Conservation (phyloP, 2,797 vertebrate genomes). For the Falco naumanni region DNA sequence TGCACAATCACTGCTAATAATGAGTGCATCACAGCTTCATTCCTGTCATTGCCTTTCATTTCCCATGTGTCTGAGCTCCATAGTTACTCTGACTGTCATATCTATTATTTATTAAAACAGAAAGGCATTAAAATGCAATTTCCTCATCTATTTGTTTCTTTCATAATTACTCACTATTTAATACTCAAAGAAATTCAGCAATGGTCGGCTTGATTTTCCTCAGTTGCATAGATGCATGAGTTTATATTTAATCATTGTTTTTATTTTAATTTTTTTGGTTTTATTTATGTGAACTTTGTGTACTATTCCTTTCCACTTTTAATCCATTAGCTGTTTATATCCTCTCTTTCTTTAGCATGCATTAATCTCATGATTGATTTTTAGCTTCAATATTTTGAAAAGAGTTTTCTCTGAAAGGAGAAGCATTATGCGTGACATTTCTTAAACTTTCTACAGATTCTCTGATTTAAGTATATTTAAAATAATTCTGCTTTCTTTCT, state of each 20-base stretch:
- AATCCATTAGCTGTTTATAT: not conserved
- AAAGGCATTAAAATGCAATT: constrained; percentile 44
- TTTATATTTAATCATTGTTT: not conserved
- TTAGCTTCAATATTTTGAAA: not conserved
- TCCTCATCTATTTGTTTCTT: constrained; percentile 37
- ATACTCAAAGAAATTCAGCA: not conserved
- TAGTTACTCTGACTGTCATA: not conserved
- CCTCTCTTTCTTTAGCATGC: not conserved
- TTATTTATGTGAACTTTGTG: not conserved
- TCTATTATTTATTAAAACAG: constrained; percentile 38
- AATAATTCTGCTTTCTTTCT: not conserved
- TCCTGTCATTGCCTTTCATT: not conserved
- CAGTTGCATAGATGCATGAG: not conserved
- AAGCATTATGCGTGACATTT: not conserved
- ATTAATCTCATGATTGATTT: not conserved
- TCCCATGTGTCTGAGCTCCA: not conserved
- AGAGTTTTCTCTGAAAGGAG: not conserved
- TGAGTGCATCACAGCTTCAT: not conserved
- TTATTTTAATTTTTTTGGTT: not conserved
- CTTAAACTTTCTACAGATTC: not conserved
- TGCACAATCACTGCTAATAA: constrained; percentile 1
- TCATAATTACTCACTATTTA: constrained; percentile 21
- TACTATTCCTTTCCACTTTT: not conserved
- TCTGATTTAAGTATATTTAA: not conserved
- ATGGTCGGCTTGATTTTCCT: not conserved